phyloP scores from a whole-genome alignment of 2,888 invertebrate species.

The Incurvaria masculella region DNA sequence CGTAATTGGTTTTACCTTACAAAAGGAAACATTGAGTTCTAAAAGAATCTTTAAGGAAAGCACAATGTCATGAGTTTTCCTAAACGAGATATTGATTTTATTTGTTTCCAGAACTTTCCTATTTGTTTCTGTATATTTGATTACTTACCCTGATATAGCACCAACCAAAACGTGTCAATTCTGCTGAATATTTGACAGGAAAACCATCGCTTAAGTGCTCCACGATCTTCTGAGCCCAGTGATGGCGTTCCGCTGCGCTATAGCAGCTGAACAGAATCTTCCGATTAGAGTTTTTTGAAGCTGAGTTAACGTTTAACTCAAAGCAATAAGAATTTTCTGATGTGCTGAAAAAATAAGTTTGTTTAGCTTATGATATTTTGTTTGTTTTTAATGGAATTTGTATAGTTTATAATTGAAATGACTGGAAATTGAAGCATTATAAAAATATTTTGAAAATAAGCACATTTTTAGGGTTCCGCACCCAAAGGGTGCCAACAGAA shows the following conservation, averaged over 20 bases:
- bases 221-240: slow-evolving; percentile 77
- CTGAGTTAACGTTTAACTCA: slow-evolving; percentile 51
- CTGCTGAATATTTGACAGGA: slow-evolving; percentile 64
- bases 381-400: too few relatives aligned
- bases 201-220: slow-evolving; percentile 65
- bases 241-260: slow-evolving; percentile 52
- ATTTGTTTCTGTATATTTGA: not conserved
- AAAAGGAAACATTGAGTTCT: too few relatives aligned
- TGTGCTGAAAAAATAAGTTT: slow-evolving; percentile 29
- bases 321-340: slow-evolving; percentile 63
- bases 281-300: slow-evolving; percentile 38
- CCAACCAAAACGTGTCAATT: slow-evolving; percentile 77
- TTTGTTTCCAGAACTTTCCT: not conserved
- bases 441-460: too few relatives aligned
- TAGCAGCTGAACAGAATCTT: slow-evolving; percentile 55
- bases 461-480: too few relatives aligned
- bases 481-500: too few relatives aligned
- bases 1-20: too few relatives aligned
- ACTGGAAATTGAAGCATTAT: too few relatives aligned
- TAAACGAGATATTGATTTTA: too few relatives aligned
- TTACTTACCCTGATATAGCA: slow-evolving; percentile 66
- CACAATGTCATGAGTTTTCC: too few relatives aligned
- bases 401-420: too few relatives aligned
- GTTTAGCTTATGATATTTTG: too few relatives aligned
- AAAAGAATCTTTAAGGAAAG: too few relatives aligned